Conservation (phyloP, 2,797 vertebrate genomes). For the Carduelis carduelis region DNA sequence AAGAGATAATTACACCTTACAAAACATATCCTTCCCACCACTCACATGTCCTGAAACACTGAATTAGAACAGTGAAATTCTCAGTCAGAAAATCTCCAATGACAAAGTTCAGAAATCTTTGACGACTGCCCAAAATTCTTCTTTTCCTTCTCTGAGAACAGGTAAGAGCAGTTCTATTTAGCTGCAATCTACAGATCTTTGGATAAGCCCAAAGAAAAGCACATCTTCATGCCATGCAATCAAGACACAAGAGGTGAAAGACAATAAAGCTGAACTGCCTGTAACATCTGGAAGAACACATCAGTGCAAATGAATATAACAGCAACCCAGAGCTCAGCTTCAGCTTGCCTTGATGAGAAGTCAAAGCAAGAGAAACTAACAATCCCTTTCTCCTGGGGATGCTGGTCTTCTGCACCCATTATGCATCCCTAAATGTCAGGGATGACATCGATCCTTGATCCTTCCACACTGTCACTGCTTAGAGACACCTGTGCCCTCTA, state of each 20-base stretch:
- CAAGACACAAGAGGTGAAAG: background rate
- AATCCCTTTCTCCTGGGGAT: background rate
- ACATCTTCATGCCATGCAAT: background rate
- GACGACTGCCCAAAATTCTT: background rate
- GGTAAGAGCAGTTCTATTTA: background rate
- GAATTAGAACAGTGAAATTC: background rate
- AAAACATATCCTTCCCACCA: constrained; percentile 25
- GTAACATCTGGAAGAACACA: background rate
- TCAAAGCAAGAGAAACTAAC: background rate
- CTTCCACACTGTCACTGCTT: background rate
- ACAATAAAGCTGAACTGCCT: background rate
- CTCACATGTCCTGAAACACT: background rate
- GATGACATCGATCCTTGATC: background rate
- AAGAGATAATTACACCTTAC: constrained; percentile 41
- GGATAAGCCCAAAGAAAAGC: background rate
- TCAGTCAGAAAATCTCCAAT: background rate
- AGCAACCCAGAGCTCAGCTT: background rate
- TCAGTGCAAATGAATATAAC: background rate
- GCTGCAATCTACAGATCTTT: background rate
- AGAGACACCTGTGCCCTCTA: background rate
- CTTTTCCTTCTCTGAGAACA: background rate
- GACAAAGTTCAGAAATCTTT: background rate
- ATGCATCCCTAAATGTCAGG: background rate
- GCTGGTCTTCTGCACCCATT: background rate
- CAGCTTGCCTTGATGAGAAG: background rate